A percentile compares a stretch with the other conserved stretches of the same genome.
phyloP scores from a whole-genome alignment of 2,888 invertebrate genomes.

The Dioctria linearis region DNA sequence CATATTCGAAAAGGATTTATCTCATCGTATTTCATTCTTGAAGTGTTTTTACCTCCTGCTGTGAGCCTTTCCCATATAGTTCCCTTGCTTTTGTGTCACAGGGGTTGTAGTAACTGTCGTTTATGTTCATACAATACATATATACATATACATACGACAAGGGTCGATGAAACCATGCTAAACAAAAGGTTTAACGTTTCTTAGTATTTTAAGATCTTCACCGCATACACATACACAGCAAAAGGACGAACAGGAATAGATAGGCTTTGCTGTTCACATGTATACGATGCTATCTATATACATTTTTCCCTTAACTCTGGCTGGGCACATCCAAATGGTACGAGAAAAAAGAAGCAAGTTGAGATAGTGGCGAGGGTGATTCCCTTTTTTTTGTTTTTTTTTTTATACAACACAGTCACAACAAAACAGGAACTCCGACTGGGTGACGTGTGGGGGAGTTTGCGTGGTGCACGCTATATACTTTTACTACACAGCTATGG shows the following conservation, averaged over 20 bases:
- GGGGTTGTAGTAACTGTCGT: background rate
- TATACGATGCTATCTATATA: background rate
- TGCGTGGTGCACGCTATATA: conserved; percentile 21
- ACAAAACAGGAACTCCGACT: background rate
- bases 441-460: conserved; percentile 29
- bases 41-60: conserved; percentile 23
- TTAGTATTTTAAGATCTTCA: background rate
- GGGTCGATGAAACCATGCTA: background rate
- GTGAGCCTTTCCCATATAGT: background rate
- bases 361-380: conserved; percentile 10
- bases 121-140: too few relatives aligned
- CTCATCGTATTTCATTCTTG: conserved; percentile 48
- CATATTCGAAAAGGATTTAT: conserved; percentile 50
- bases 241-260: background rate
- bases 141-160: background rate
- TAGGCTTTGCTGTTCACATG: background rate
- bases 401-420: background rate
- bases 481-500: too few relatives aligned
- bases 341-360: background rate
- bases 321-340: background rate
- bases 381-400: background rate
- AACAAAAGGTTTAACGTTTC: conserved; percentile 9
- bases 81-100: background rate
- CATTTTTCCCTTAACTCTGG: too few relatives aligned
- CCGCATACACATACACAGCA: background rate